phyloP scores from a whole-genome alignment of 2,797 vertebrate genomes.

The Kryptolebias ocellatus region DNA sequence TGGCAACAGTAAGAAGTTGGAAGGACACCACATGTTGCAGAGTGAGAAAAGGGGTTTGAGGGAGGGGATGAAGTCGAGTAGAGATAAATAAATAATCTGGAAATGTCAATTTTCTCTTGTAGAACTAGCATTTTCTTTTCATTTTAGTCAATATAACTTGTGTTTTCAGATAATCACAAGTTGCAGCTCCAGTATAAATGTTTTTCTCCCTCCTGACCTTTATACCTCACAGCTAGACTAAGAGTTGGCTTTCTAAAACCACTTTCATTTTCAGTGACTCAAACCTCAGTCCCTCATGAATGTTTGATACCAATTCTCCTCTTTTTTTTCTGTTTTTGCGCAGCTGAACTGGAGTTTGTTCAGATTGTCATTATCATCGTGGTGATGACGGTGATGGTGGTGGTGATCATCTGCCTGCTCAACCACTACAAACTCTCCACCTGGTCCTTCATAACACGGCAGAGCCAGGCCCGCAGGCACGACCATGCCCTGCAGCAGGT shows the following conservation, averaged over 20 bases:
- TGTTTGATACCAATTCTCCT: constrained; percentile 27
- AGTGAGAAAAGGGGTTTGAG: no score
- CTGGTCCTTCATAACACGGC: constrained; percentile 90
- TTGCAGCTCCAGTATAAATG: no score
- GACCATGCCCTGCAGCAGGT: constrained; percentile 90
- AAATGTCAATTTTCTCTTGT: no score
- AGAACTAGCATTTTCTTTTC: no score
- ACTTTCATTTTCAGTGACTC: background rate
- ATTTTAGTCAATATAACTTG: no score
- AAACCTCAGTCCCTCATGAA: no score
- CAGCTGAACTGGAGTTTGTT: constrained; percentile 87
- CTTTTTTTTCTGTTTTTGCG: constrained; percentile 37
- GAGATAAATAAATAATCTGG: no score
- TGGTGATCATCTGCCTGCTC: constrained; percentile 93
- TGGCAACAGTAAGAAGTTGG: no score
- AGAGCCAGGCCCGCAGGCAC: constrained; percentile 88
- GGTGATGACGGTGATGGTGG: constrained; percentile 95
- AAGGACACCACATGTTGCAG: no score
- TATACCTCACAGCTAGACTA: background rate
- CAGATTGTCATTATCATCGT: constrained; percentile 94
- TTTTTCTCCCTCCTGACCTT: background rate
- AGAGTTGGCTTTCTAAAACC: background rate
- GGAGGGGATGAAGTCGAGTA: no score
- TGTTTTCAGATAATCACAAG: no score
- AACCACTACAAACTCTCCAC: constrained; percentile 94